Percentiles rank a stretch among this genome's conserved stretches.
Conservation (phyloP, 2,888 invertebrate species). For the Pterostichus madidus region DNA sequence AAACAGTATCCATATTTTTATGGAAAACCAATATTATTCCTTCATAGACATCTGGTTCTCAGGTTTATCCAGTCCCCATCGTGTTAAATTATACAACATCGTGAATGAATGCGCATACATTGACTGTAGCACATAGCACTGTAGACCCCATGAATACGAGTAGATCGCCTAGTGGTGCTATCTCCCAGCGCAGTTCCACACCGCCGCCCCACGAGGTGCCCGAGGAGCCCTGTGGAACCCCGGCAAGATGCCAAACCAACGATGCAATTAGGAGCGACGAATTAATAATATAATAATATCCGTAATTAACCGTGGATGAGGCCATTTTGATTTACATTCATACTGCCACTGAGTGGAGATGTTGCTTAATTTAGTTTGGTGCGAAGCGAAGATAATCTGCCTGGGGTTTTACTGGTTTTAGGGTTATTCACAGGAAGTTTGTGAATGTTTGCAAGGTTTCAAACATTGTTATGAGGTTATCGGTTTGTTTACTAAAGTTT, state of each 20-base stretch:
- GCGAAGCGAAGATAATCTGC: background rate
- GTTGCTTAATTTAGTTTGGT: conserved; percentile 39
- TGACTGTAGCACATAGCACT: background rate
- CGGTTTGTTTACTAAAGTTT: too few species aligned
- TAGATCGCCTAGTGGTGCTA: background rate
- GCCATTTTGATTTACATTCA: conserved; percentile 55
- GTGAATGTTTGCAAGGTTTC: too few species aligned
- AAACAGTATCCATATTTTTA: background rate
- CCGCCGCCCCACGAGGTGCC: too few species aligned
- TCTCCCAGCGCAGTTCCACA: background rate
- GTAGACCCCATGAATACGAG: background rate
- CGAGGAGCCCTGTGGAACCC: background rate
- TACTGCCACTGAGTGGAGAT: background rate
- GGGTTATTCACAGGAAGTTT: background rate
- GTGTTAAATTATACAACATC: conserved; percentile 21
- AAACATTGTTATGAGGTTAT: too few species aligned
- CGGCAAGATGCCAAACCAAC: conserved; percentile 12
- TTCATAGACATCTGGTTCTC: background rate
- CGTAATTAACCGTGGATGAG: conserved; percentile 46
- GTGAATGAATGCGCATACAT: conserved; percentile 11
- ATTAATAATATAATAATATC: conserved; percentile 55
- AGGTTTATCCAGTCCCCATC: conserved; percentile 1
- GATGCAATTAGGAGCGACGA: conserved; percentile 34
- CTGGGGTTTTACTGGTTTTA: conserved; percentile 7
- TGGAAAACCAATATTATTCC: background rate